A percentile compares a stretch with the other conserved stretches of the same genome.
Evolutionary conservation across 2,888 invertebrate species (phyloP).

Genomic region (Cataglyphis altisquamis): DNA sequence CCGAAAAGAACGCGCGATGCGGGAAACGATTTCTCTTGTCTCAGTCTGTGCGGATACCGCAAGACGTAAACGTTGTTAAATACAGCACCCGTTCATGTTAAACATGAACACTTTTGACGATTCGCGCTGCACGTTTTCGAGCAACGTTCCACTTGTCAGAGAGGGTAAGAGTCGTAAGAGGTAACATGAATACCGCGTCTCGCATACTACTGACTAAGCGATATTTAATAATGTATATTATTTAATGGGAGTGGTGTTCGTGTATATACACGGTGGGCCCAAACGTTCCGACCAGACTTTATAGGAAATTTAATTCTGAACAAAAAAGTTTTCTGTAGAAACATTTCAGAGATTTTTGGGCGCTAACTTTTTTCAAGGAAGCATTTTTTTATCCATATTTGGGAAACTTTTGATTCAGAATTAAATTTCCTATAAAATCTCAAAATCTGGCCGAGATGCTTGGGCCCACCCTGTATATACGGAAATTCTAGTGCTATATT

Average conservation of each 20-base stretch:
- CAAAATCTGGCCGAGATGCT: too few relatives aligned
- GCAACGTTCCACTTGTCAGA: background rate
- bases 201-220: background rate
- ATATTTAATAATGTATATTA: constrained; percentile 15
- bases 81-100: constrained; percentile 49
- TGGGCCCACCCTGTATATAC: background rate
- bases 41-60: constrained; percentile 44
- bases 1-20: background rate
- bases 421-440: too few relatives aligned
- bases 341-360: too few relatives aligned
- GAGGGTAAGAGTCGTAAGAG: background rate
- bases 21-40: constrained; percentile 43
- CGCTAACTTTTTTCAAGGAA: too few relatives aligned
- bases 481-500: background rate
- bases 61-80: constrained; percentile 54
- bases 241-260: constrained; percentile 4
- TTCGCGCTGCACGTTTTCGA: background rate
- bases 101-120: constrained; percentile 11
- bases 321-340: too few relatives aligned
- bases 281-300: too few relatives aligned
- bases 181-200: background rate
- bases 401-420: too few relatives aligned
- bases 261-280: background rate
- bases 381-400: too few relatives aligned
- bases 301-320: too few relatives aligned